Base-by-base conservation (phyloP, 2,888 invertebrate species). In the Patella ulyssiponensis region DNA sequence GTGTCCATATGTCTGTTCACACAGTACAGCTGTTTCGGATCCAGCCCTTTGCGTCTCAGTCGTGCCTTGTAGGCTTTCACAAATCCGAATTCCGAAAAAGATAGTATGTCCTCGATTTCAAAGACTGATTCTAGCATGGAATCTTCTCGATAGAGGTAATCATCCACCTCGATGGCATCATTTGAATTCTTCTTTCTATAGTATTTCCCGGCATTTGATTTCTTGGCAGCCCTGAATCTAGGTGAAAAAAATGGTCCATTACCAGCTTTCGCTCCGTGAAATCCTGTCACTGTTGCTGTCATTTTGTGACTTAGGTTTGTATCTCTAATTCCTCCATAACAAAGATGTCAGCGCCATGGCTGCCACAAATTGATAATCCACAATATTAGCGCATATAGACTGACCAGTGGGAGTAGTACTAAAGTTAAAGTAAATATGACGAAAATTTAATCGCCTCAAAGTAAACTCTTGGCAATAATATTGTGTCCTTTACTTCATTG, bases 61-160 rank as follows among this genome's bases (percentile, higher is more conserved):
- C 64, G 20, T 20, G 64, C 64, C 23, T 64, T 64, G 23, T 64
- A 64, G 12, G 64, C 64, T 64, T 64, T 64, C 64, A 64, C 64
- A 64, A 64, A 64, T 64, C 64, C 64, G 64, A 64, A 64, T 64
- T 64, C 64, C 20, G 64, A 23, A 15, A 23, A 64, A 23, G 64
- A 64, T 64, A 64, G 23, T 12, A 64, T 64, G 23, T 64, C 64
- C 0, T 64, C 20, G 9, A 64, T 64, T 23, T 23, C 64, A 64
- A 64, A 64, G 3, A 23, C 64, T 23, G 64, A 23, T 12, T 64
- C 23, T 11, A 23, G 2, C 3, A 23, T 64, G 20, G 23, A 23
- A 64, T 64, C 64, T 23, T 23, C 23, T 23, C 23, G 64, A 11
- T 20, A 23, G 11, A 64, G 23, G 23, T 64, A 64, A 64, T 64